phyloP scores from a whole-genome alignment of 2,797 vertebrate genomes.

The Orestias chungarensis region DNA sequence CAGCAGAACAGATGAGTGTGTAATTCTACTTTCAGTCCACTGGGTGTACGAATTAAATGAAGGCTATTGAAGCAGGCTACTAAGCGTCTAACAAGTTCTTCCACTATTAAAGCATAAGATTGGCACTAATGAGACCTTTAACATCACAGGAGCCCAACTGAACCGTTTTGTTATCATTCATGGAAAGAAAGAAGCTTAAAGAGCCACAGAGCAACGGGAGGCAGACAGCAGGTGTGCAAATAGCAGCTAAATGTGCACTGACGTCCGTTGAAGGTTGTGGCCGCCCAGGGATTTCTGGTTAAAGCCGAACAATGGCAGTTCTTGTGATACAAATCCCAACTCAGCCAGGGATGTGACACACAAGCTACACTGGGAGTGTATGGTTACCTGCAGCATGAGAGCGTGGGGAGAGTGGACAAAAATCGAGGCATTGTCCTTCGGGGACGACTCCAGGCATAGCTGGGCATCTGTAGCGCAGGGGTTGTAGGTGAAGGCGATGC shows the following conservation, averaged over 20 bases:
- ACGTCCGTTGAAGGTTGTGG: slow-evolving; percentile 24
- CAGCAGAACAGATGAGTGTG: no score
- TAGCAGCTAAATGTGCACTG: slow-evolving; percentile 25
- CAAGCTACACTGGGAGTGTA: slow-evolving; percentile 2
- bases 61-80: background rate
- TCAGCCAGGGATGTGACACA: background rate
- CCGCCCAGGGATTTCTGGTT: slow-evolving; percentile 11
- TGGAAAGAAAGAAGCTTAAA: slow-evolving; percentile 17
- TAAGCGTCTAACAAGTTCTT: background rate
- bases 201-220: slow-evolving; percentile 21
- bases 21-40: no score
- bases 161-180: slow-evolving; percentile 30
- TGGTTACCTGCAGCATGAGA: slow-evolving; percentile 96
- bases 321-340: background rate
- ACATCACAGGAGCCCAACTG: slow-evolving; percentile 54
- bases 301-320: slow-evolving; percentile 9
- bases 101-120: background rate
- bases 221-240: slow-evolving; percentile 19
- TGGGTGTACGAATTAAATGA: background rate
- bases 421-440: slow-evolving; percentile 96
- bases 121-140: slow-evolving; percentile 57
- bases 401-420: slow-evolving; percentile 98
- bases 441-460: slow-evolving; percentile 97
- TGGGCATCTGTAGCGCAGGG: slow-evolving; percentile 97
- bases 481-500: slow-evolving; percentile 95